These are phyloP conservation scores for Muscidifurax raptorellus DNA, from an alignment of 1,140 invertebrate genomes.

Conservation along the genomic window DNA sequence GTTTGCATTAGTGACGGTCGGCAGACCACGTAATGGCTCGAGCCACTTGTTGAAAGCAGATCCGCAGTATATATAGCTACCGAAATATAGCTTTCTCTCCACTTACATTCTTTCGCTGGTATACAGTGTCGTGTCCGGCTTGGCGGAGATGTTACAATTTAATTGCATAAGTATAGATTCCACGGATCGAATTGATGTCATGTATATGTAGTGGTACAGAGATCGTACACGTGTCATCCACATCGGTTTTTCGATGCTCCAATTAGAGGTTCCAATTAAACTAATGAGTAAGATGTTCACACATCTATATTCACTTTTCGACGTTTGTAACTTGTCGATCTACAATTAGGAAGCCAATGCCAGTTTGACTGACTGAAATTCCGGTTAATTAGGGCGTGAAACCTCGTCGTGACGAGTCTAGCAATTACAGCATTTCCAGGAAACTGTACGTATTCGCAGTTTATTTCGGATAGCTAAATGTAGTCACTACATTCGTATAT, in stretches of 20 bases:
- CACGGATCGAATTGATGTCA: no score
- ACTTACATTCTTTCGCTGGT: not conserved
- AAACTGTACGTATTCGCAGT: not conserved
- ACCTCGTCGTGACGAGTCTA: not conserved
- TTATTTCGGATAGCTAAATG: not conserved
- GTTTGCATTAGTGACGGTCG: constrained; percentile 49
- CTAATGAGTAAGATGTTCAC: constrained; percentile 24
- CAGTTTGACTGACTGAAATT: not conserved
- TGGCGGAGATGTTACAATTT: no score
- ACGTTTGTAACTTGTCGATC: not conserved
- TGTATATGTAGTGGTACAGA: not conserved
- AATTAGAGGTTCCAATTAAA: constrained; percentile 32
- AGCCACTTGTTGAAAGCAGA: constrained; percentile 53
- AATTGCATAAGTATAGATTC: no score
- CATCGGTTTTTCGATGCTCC: not conserved
- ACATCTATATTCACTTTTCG: constrained; percentile 9
- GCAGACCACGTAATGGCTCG: constrained; percentile 21
- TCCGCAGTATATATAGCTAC: not conserved
- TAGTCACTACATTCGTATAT: no score
- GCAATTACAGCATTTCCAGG: not conserved
- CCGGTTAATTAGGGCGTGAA: constrained; percentile 13
- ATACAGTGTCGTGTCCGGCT: no score
- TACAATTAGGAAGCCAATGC: constrained; percentile 15
- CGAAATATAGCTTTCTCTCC: not conserved
- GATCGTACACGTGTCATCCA: not conserved